These are phyloP conservation scores for Apteryx owenii DNA, from an alignment of 2,113 vertebrate species.

Conservation along the genomic window DNA sequence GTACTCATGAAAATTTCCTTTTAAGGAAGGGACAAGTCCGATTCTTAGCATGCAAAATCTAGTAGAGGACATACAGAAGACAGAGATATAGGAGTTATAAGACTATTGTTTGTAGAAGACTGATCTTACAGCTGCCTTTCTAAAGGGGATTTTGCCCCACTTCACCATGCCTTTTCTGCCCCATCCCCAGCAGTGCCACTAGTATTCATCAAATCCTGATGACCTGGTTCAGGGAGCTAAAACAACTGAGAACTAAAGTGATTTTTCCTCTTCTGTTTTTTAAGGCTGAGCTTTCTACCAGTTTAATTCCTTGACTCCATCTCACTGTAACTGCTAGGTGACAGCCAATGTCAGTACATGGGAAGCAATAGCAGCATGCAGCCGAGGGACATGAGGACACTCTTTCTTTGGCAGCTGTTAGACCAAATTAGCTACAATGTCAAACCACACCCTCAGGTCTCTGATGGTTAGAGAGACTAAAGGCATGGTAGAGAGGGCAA, in stretches of 20 bases:
- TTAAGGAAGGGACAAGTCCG: neutral
- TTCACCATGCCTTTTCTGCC: neutral
- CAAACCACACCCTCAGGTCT: neutral
- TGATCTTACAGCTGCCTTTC: neutral
- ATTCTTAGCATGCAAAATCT: neutral
- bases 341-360: neutral
- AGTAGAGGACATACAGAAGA: neutral
- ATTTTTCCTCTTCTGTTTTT: neutral
- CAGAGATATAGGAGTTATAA: neutral
- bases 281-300: neutral
- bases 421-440: neutral
- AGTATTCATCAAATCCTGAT: neutral
- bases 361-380: neutral
- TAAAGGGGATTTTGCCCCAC: neutral
- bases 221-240: neutral
- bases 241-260: neutral
- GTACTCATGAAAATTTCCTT: accelerated
- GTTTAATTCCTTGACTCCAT: neutral
- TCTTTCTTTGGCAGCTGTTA: neutral
- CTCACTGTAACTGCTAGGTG: neutral
- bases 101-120: too few relatives aligned
- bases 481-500: neutral
- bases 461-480: neutral
- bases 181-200: neutral
- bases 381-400: neutral